Evolutionary conservation across 2,888 invertebrate species (phyloP).

Genomic region (Yponomeuta malinellus): DNA sequence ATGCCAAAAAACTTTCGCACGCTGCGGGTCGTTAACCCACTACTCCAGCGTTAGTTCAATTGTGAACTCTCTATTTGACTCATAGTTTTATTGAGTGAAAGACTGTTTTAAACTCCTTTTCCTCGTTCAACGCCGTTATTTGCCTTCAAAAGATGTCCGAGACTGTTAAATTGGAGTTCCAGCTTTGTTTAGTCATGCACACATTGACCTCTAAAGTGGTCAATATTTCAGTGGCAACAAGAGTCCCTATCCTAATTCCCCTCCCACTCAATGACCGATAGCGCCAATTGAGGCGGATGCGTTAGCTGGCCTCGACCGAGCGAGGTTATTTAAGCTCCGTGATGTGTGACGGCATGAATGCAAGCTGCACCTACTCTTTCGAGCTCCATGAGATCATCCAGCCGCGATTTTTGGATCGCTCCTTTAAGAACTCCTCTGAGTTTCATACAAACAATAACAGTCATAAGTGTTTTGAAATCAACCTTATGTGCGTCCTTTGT

Average conservation of each 20-base stretch:
- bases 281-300: constrained; percentile 21
- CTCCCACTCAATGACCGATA: constrained; percentile 11
- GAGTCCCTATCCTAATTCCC: not conserved
- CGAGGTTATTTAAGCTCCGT: constrained; percentile 58
- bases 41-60: not conserved
- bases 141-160: constrained; percentile 1
- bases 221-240: not conserved
- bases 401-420: not conserved
- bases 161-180: not conserved
- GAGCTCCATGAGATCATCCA: not conserved
- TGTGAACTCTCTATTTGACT: not conserved
- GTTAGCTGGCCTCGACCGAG: constrained; percentile 32
- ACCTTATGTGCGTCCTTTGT: not conserved
- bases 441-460: constrained; percentile 1
- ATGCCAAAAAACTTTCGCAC: constrained; percentile 23
- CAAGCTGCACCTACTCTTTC: not conserved
- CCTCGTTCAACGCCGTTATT: not conserved
- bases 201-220: constrained; percentile 7
- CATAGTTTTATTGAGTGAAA: not conserved
- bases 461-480: not conserved
- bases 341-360: constrained; percentile 5
- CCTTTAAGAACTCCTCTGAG: not conserved
- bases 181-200: not conserved
- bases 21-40: constrained; percentile 20
- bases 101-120: not conserved